phyloP scores from a whole-genome alignment of 2,113 vertebrate genomes.

The Xiphophorus hellerii region DNA sequence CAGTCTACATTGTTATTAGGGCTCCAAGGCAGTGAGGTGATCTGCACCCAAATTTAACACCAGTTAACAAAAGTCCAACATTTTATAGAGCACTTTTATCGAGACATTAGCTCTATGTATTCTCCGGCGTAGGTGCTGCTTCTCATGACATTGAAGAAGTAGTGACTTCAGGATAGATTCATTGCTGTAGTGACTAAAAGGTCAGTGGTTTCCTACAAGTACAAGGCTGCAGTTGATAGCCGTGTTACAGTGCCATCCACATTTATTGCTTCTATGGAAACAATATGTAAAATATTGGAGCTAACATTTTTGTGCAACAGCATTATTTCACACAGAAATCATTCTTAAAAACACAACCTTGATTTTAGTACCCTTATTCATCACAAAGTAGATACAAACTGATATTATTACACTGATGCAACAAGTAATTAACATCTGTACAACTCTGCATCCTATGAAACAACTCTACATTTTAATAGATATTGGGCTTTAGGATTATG shows the following conservation, averaged over 20 bases:
- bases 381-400: no score
- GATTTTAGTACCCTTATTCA: no score
- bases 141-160: not conserved
- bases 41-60: not conserved
- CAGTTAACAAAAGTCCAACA: not conserved
- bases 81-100: not conserved
- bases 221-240: not conserved
- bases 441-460: no score
- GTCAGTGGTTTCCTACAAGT: not conserved
- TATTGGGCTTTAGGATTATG: no score
- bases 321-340: not conserved
- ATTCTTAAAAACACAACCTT: no score
- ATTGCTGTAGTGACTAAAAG: not conserved
- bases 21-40: not conserved
- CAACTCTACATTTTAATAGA: no score
- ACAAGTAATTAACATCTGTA: no score
- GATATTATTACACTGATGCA: no score
- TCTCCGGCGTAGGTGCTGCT: not conserved
- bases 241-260: not conserved
- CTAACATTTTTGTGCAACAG: not conserved
- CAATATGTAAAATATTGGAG: not conserved
- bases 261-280: not conserved
- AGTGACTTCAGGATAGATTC: not conserved
- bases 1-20: not conserved
- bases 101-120: not conserved